Evolutionary conservation across 53 echinoderm and acorn worm species (phyloP).

Genomic region (Henricia sp.): DNA sequence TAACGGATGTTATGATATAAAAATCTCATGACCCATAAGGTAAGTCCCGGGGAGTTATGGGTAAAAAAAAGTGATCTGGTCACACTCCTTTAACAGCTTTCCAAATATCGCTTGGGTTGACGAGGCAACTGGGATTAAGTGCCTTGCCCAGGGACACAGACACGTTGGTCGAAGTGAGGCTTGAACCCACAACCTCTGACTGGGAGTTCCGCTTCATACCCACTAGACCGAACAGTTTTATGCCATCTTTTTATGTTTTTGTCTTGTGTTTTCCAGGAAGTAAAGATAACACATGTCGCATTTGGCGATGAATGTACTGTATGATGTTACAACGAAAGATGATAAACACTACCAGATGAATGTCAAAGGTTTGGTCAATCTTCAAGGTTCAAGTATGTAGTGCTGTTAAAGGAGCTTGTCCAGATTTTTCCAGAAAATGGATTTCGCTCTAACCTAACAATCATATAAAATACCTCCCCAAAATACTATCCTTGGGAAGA

Average conservation of each 20-base stretch:
- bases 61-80: too few species aligned
- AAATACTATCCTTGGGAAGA: too few species aligned
- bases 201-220: too few species aligned
- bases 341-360: neutral
- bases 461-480: too few species aligned
- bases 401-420: too few species aligned
- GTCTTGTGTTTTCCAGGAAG: conserved; percentile 69
- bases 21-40: too few species aligned
- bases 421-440: too few species aligned
- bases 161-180: neutral
- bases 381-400: neutral
- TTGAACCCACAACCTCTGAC: neutral
- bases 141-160: neutral
- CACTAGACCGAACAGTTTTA: neutral
- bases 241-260: neutral
- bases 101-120: neutral
- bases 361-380: neutral
- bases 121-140: neutral
- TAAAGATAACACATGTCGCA: conserved; percentile 95
- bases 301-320: conserved; percentile 80
- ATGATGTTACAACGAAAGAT: neutral
- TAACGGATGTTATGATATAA: too few species aligned
- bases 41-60: too few species aligned
- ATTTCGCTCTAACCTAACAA: too few species aligned
- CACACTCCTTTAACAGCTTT: too few species aligned